Evolutionary conservation across 1,140 invertebrate species (phyloP).

Genomic region (Heliconius hewitsoni): DNA sequence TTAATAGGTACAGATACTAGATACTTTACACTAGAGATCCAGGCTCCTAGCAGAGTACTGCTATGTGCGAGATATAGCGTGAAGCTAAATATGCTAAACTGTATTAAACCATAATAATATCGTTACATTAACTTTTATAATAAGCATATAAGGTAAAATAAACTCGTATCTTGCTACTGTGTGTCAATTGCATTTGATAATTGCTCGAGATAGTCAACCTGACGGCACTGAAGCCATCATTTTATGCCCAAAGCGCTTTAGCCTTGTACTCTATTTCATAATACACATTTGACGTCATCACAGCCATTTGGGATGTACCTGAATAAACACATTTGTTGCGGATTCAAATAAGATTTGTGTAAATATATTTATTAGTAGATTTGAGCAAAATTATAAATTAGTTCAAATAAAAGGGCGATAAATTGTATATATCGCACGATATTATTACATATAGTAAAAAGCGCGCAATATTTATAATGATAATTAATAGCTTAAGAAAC

Average conservation of each 20-base stretch:
- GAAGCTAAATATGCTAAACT: too few species aligned
- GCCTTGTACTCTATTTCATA: constrained; percentile 19
- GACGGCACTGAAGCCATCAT: neutral
- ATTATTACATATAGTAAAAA: too few species aligned
- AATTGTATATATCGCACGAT: too few species aligned
- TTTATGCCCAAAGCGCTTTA: constrained; percentile 16
- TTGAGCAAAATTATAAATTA: neutral
- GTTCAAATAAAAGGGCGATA: too few species aligned
- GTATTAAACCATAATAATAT: too few species aligned
- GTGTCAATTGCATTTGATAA: constrained; percentile 5
- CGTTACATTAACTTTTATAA: too few species aligned
- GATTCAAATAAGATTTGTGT: neutral
- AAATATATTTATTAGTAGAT: constrained; percentile 1
- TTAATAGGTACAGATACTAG: too few species aligned
- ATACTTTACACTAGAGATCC: too few species aligned
- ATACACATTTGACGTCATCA: neutral
- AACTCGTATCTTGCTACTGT: neutral
- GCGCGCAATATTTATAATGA: too few species aligned
- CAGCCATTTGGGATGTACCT: neutral
- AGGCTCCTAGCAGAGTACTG: too few species aligned
- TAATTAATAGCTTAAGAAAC: too few species aligned
- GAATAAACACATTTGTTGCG: neutral
- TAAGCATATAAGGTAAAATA: neutral
- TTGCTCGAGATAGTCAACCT: neutral
- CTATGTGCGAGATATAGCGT: too few species aligned